A percentile compares a stretch with the other conserved stretches of the same genome.
Evolutionary conservation across 2,888 invertebrate genomes (phyloP).

Genomic region (Phengaris arion): DNA sequence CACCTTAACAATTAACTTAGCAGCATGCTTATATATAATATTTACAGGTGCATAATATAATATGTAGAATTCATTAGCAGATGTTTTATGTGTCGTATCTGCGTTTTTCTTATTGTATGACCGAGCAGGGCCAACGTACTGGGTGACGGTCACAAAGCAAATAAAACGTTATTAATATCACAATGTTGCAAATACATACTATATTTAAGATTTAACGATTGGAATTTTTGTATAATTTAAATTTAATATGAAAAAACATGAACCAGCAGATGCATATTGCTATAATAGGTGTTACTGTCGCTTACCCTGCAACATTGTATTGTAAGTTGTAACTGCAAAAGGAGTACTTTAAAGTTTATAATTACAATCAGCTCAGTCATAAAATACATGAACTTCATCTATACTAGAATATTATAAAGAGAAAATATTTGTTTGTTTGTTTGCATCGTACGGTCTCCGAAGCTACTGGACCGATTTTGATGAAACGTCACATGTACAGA

Average conservation of each 20-base stretch:
- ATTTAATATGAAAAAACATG: conserved; percentile 14
- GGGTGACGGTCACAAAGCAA: conserved; percentile 54
- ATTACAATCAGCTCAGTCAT: neutral
- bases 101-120: conserved; percentile 39
- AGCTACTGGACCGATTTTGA: too few relatives aligned
- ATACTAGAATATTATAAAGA: too few relatives aligned
- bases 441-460: too few relatives aligned
- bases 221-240: conserved; percentile 36
- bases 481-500: too few relatives aligned
- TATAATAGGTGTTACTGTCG: neutral
- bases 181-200: conserved; percentile 49
- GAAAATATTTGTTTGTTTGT: too few relatives aligned
- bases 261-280: conserved; percentile 6
- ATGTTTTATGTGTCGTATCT: conserved; percentile 31
- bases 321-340: neutral
- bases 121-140: conserved; percentile 49
- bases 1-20: neutral
- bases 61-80: conserved; percentile 23
- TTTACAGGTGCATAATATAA: conserved; percentile 23
- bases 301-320: neutral
- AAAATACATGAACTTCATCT: neutral
- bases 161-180: conserved; percentile 60
- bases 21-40: neutral
- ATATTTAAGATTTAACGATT: conserved; percentile 43
- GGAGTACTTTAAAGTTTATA: neutral